Conservation (phyloP, 1,140 invertebrate species). For the Diuraphis noxia region DNA sequence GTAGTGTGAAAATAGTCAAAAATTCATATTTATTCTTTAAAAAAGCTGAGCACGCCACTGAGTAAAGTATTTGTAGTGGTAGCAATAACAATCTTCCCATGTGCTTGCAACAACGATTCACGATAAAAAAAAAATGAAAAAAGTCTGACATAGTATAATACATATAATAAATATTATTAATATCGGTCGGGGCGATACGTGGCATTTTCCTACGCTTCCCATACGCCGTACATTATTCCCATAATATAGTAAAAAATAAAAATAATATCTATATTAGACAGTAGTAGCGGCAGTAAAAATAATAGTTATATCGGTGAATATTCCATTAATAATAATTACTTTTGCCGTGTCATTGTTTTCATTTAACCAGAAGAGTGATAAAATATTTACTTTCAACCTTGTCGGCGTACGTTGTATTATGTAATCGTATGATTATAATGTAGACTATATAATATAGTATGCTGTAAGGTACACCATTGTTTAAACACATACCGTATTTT, state of each 20-base stretch:
- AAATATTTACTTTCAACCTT: not conserved
- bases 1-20: too few relatives aligned
- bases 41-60: too few relatives aligned
- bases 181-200: too few relatives aligned
- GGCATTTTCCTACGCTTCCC: too few relatives aligned
- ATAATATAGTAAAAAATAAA: not conserved
- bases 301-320: not conserved
- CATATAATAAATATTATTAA: too few relatives aligned
- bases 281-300: not conserved
- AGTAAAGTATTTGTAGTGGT: too few relatives aligned
- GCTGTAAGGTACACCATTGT: not conserved
- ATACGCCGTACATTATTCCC: too few relatives aligned
- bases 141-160: too few relatives aligned
- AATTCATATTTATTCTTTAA: too few relatives aligned
- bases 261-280: not conserved
- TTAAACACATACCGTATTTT: not conserved
- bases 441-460: not conserved
- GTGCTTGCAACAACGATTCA: too few relatives aligned
- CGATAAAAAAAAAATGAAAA: too few relatives aligned
- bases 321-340: conserved; percentile 12
- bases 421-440: not conserved
- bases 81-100: too few relatives aligned
- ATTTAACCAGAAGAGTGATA: not conserved
- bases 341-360: not conserved
- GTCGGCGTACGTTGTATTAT: not conserved